Evolutionary conservation across 2,113 vertebrate species (phyloP), one percentile per base, ranked within the genome.

Genomic region (Phycodurus eques): DNA sequence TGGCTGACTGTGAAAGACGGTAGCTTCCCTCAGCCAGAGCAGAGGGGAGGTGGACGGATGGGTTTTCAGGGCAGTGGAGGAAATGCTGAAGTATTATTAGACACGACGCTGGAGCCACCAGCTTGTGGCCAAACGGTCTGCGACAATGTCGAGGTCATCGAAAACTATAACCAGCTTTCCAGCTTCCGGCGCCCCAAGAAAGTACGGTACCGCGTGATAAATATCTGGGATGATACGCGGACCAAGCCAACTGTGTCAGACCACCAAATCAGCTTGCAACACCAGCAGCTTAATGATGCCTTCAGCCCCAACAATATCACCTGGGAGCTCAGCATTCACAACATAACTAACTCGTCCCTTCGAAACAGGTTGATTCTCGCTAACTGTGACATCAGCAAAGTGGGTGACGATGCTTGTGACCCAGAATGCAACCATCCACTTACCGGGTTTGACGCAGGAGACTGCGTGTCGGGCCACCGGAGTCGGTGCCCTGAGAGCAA

Each of bases 301-400:
- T 99, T 99, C 72, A 81, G 88, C 72, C 88, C 87, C 19, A 97
- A 98, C 90, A 99, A 99, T 88, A 98, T 99, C 91, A 96, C 93
- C 54, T 99, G 98, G 98, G 95, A 98, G 84, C 91, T 99, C 73
- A 95, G 95, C 72, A 93, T 98, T 73, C 87, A 96, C 80, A 95
- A 98, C 44, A 90, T 97, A 62, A 95, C 88, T 80, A 97, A 97
- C 76, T 96, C 97, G 4, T 96, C 94, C 3, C 91, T 99, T 42
- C 94, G 96, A 27, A 90, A 92, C 75, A 94, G 98, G 1, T 92
- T 99, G 78, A 94, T 99, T 78, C 88, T 99, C 49, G 97, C 98
- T 68, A 98, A 98, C 91, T 99, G 98, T 11, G 98, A 99, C 57
- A 96, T 98, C 80, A 94, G 93, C 90, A 98, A 98, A 90, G 95